These are phyloP conservation scores for Resseliella maxima DNA, from an alignment of 2,888 invertebrate genomes.

Conservation along the genomic window DNA sequence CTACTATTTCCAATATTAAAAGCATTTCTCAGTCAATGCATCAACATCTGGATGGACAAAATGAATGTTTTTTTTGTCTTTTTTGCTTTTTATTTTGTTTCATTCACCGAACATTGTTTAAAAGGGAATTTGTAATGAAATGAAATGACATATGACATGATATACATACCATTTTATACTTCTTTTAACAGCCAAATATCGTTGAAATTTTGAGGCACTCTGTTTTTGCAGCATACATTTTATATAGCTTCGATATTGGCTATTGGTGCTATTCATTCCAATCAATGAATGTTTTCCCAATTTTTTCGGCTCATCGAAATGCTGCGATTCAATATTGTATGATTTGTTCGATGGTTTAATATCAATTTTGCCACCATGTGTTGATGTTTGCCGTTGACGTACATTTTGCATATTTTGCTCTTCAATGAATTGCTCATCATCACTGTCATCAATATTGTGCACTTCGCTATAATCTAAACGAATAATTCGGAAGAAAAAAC, in stretches of 20 bases:
- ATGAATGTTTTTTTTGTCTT: too few relatives aligned
- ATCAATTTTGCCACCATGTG: constrained; percentile 30
- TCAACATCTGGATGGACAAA: too few relatives aligned
- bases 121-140: not conserved
- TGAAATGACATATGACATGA: too few relatives aligned
- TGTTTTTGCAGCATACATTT: constrained; percentile 4
- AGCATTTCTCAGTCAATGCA: too few relatives aligned
- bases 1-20: too few relatives aligned
- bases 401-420: not conserved
- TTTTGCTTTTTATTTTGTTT: too few relatives aligned
- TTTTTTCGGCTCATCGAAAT: not conserved
- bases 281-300: not conserved
- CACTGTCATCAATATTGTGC: constrained; percentile 37
- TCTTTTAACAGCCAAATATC: constrained; percentile 36
- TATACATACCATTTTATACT: constrained; percentile 46
- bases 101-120: not conserved
- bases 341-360: constrained; percentile 1
- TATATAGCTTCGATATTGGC: not conserved
- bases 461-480: not conserved
- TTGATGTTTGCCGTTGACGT: not conserved
- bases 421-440: constrained; percentile 11
- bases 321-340: not conserved
- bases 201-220: constrained; percentile 44
- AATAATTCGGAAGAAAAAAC: not conserved
- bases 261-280: not conserved